Percentiles rank a stretch among this genome's conserved stretches.
phyloP scores from a whole-genome alignment of 2,113 vertebrate species.

The Herpetotheres cachinnans region DNA sequence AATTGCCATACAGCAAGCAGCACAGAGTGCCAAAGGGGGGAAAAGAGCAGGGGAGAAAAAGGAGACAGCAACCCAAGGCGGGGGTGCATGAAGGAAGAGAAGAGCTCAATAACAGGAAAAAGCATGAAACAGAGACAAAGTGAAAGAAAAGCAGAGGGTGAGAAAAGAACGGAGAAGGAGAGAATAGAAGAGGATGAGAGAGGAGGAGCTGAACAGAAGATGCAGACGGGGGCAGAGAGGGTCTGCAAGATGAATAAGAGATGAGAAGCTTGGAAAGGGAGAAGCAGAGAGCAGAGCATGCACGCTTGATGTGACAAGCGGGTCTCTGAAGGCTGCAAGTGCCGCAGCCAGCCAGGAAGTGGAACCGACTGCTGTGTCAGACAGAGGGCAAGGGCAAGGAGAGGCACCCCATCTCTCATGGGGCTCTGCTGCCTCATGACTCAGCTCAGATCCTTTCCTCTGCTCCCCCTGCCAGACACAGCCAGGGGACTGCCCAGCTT shows the following conservation, averaged over 20 bases:
- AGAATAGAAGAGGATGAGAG: not conserved
- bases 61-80: not conserved
- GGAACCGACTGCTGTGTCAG: not conserved
- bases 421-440: not conserved
- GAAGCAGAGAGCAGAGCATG: not conserved
- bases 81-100: not conserved
- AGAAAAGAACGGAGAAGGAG: not conserved
- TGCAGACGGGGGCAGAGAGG: not conserved
- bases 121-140: rapidly evolving
- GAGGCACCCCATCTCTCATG: rapidly evolving
- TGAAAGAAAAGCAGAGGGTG: not conserved
- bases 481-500: not conserved
- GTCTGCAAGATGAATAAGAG: not conserved
- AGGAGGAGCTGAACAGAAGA: not conserved
- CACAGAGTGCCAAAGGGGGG: not conserved
- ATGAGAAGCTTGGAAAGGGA: not conserved
- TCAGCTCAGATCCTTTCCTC: not conserved
- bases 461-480: not conserved
- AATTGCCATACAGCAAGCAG: not conserved
- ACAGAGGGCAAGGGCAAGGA: not conserved
- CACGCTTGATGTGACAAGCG: not conserved
- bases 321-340: not conserved
- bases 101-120: not conserved
- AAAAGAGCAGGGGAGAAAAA: not conserved
- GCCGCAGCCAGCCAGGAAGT: not conserved